phyloP scores from a whole-genome alignment of 2,888 invertebrate species.

The Slavum lentiscoides region DNA sequence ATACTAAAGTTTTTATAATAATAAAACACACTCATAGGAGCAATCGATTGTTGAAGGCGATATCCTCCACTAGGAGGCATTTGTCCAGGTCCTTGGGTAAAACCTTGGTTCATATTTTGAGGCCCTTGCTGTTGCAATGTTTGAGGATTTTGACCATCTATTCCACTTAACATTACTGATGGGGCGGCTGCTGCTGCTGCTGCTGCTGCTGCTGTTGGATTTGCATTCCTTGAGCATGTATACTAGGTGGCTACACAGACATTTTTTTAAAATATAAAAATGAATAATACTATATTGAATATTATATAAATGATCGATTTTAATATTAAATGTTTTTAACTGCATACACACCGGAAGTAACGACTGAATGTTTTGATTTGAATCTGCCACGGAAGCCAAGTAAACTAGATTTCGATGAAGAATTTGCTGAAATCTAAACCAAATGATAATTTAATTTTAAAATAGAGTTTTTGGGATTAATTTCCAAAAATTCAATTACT shows the following conservation, averaged over 20 bases:
- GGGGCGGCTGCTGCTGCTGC: slow-evolving; percentile 3
- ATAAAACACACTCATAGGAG: slow-evolving; percentile 42
- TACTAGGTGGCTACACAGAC: slow-evolving; percentile 46
- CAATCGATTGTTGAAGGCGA: slow-evolving; percentile 38
- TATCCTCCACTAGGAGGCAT: slow-evolving; percentile 29
- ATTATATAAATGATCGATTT: neutral
- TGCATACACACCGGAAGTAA: slow-evolving; percentile 78
- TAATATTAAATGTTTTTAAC: neutral
- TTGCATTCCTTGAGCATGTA: slow-evolving; percentile 39
- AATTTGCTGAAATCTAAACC: slow-evolving; percentile 77
- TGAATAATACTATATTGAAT: neutral
- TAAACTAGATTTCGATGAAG: slow-evolving; percentile 95
- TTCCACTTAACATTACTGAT: slow-evolving; percentile 23
- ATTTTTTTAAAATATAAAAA: neutral
- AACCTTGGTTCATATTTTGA: slow-evolving; percentile 35
- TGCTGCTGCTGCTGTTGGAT: slow-evolving; percentile 24
- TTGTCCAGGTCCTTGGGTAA: slow-evolving; percentile 33
- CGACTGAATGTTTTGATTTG: slow-evolving; percentile 87
- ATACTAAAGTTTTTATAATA: neutral
- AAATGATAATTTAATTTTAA: neutral
- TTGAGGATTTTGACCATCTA: slow-evolving; percentile 28
- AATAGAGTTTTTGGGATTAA: too few relatives aligned
- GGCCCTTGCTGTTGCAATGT: slow-evolving; percentile 30
- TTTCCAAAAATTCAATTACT: too few relatives aligned
- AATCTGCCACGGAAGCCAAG: slow-evolving; percentile 94